Conservation (phyloP, 2,113 vertebrate species). For the Toxotes chatareus region DNA sequence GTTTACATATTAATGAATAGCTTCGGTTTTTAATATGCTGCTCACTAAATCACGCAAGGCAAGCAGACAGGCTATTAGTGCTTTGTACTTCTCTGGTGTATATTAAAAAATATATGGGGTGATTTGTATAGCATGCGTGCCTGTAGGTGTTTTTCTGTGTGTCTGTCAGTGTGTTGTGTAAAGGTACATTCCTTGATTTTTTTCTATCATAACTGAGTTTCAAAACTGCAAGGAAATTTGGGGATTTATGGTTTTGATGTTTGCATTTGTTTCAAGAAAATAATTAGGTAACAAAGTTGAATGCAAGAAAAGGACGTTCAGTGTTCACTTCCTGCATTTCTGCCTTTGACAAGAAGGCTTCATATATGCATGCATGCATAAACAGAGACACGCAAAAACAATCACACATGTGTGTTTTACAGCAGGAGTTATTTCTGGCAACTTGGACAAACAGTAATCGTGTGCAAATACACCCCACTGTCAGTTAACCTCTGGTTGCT, state of each 20-base stretch:
- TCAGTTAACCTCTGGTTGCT: conserved; percentile 75
- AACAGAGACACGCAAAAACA: neutral
- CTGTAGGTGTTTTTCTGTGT: conserved; percentile 79
- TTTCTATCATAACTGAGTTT: neutral
- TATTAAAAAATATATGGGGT: conserved; percentile 76
- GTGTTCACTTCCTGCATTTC: conserved; percentile 11
- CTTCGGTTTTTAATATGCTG: conserved; percentile 80
- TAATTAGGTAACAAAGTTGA: neutral
- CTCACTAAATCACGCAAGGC: conserved; percentile 76
- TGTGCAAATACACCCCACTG: conserved; percentile 71
- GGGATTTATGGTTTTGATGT: conserved; percentile 4
- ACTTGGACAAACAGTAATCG: conserved; percentile 69
- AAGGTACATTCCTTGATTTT: conserved; percentile 12
- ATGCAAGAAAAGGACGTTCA: neutral
- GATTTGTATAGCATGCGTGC: conserved; percentile 69
- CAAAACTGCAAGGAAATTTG: conserved; percentile 7
- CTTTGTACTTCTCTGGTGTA: conserved; percentile 71
- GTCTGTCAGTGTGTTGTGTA: conserved; percentile 8
- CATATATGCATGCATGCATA: neutral
- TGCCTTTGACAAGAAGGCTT: conserved; percentile 7
- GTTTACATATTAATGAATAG: conserved; percentile 86
- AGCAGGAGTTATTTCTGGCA: conserved; percentile 64
- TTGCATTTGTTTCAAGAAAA: conserved; percentile 17
- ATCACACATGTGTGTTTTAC: conserved; percentile 30
- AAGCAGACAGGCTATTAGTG: conserved; percentile 68